Evolutionary conservation across 2,888 invertebrate genomes (phyloP).

Genomic region (Tethea ocularis): DNA sequence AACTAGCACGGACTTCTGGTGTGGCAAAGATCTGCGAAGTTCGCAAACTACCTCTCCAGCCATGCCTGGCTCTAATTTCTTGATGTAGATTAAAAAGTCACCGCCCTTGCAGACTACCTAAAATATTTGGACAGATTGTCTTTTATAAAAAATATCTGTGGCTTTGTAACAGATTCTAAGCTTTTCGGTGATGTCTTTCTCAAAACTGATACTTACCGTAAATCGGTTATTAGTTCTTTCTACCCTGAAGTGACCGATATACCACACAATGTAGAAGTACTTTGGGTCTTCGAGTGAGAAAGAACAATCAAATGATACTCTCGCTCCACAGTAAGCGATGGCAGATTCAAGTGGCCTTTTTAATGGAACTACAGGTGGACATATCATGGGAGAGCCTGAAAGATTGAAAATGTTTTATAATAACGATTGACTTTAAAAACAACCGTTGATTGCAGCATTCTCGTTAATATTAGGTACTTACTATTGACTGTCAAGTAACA

Average conservation of each 20-base stretch:
- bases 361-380: conserved; percentile 18
- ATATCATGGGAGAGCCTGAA: conserved; percentile 17
- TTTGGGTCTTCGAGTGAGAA: conserved; percentile 29
- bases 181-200: too few relatives aligned
- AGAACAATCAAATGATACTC: conserved; percentile 32
- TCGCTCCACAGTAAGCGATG: conserved; percentile 36
- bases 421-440: background rate
- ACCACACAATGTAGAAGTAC: conserved; percentile 43
- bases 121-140: conserved; percentile 6
- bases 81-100: conserved; percentile 37
- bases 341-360: conserved; percentile 29
- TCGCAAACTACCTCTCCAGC: conserved; percentile 40
- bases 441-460: background rate
- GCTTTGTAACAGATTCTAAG: too few relatives aligned
- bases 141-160: too few relatives aligned
- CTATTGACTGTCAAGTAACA: conserved; percentile 33
- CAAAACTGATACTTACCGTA: conserved; percentile 32
- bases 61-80: conserved; percentile 41
- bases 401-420: background rate
- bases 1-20: conserved; percentile 26
- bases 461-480: conserved; percentile 26
- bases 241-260: conserved; percentile 38
- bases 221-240: conserved; percentile 44
- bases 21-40: conserved; percentile 29
- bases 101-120: conserved; percentile 38